Evolutionary conservation across 2,113 vertebrate species (phyloP).

Genomic region (Caranx ignobilis): DNA sequence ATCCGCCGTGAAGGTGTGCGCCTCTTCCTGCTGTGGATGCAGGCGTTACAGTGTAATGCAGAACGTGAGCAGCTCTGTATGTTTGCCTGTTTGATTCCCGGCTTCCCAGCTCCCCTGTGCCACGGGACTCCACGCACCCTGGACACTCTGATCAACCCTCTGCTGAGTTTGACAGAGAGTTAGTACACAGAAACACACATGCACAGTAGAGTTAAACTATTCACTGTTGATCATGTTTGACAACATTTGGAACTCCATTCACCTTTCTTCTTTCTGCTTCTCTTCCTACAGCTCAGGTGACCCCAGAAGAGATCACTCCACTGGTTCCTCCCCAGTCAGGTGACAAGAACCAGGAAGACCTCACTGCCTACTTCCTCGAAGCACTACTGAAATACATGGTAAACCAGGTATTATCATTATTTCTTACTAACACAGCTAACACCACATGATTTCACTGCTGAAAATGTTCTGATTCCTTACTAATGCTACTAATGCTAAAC

Average conservation of each 20-base stretch:
- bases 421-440: conserved; percentile 81
- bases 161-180: conserved; percentile 94
- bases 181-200: conserved; percentile 73
- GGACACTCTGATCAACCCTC: conserved; percentile 96
- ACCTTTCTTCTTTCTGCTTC: neutral
- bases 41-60: conserved; percentile 95
- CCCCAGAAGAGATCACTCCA: conserved; percentile 97
- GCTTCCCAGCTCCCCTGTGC: conserved; percentile 93
- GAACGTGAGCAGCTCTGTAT: conserved; percentile 96
- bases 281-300: conserved; percentile 90
- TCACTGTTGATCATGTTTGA: neutral
- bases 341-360: conserved; percentile 98
- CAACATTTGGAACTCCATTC: neutral
- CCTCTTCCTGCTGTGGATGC: conserved; percentile 97
- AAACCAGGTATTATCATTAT: conserved; percentile 93
- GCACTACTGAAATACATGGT: conserved; percentile 99
- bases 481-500: conserved; percentile 52
- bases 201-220: neutral
- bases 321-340: conserved; percentile 97
- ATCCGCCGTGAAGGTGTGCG: conserved; percentile 97
- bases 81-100: conserved; percentile 98
- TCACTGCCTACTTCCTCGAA: conserved; percentile 98
- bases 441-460: conserved; percentile 20
- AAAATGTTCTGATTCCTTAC: conserved; percentile 22
- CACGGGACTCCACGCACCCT: conserved; percentile 92